Evolutionary conservation across 2,797 vertebrate species (phyloP).

Genomic region (Hephaestus fuliginosus): DNA sequence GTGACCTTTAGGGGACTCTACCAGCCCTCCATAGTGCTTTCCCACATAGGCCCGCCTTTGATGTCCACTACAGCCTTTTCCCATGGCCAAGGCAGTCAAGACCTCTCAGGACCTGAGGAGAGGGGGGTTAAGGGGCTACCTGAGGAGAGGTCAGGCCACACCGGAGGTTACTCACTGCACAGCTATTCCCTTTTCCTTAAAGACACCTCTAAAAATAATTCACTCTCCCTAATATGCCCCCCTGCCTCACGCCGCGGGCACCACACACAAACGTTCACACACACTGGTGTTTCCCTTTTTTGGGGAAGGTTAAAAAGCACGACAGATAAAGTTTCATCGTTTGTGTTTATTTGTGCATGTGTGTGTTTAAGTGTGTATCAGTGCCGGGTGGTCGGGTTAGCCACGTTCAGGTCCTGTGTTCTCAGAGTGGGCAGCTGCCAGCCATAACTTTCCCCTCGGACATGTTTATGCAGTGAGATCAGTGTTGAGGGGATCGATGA

Average conservation of each 20-base stretch:
- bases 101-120: conserved; percentile 56
- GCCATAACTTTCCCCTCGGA: conserved; percentile 47
- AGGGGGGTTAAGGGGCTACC: conserved; percentile 66
- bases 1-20: conserved; percentile 68
- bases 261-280: conserved; percentile 44
- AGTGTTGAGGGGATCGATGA: conserved; percentile 25
- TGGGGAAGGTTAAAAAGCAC: conserved; percentile 59
- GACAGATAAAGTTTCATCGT: conserved; percentile 64
- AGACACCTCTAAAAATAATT: conserved; percentile 75
- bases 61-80: conserved; percentile 78
- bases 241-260: neutral
- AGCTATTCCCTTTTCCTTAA: conserved; percentile 59
- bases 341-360: conserved; percentile 63
- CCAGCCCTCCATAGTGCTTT: conserved; percentile 70
- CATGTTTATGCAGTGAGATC: conserved; percentile 51
- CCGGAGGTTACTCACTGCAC: conserved; percentile 57
- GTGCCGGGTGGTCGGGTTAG: conserved; percentile 17
- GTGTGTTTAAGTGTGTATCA: conserved; percentile 24
- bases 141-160: conserved; percentile 76
- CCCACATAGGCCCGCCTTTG: conserved; percentile 81
- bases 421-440: conserved; percentile 42
- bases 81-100: conserved; percentile 68
- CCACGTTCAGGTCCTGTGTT: conserved; percentile 31
- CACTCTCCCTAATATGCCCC: neutral
- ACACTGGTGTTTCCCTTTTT: conserved; percentile 66